phyloP scores from a whole-genome alignment of 1,140 invertebrate genomes.

The Diploscapter pachys region DNA sequence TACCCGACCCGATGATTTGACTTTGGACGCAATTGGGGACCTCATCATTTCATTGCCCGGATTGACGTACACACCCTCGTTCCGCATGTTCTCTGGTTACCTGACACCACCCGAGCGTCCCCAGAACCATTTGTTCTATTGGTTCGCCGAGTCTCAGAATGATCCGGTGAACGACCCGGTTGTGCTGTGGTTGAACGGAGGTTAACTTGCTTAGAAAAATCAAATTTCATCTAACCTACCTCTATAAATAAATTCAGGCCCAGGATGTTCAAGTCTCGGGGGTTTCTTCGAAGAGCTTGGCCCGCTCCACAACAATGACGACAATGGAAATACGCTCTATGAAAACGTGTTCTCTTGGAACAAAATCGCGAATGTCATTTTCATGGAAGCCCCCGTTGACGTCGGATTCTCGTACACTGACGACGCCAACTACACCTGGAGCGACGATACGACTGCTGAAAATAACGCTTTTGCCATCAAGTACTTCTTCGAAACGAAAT shows the following conservation, averaged over 20 bases:
- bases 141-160: constrained; percentile 61
- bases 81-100: constrained; percentile 36
- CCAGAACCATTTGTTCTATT: constrained; percentile 34
- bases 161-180: constrained; percentile 62
- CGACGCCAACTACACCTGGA: constrained; percentile 27
- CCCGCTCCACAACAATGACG: constrained; percentile 58
- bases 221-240: not conserved
- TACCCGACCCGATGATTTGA: constrained; percentile 5
- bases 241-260: not conserved
- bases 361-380: constrained; percentile 37
- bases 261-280: constrained; percentile 42
- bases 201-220: constrained; percentile 53
- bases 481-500: constrained; percentile 63
- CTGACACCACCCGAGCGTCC: constrained; percentile 19
- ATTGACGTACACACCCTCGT: constrained; percentile 31
- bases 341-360: constrained; percentile 63
- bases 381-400: constrained; percentile 27
- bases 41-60: constrained; percentile 27
- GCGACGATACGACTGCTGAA: constrained; percentile 41
- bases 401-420: constrained; percentile 35
- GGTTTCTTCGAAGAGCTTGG: constrained; percentile 64
- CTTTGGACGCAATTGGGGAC: constrained; percentile 14
- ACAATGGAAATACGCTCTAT: constrained; percentile 56
- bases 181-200: constrained; percentile 65
- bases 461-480: constrained; percentile 63